These are phyloP conservation scores for Athripsodes cinereus DNA, from an alignment of 2,888 invertebrate genomes.

Conservation along the genomic window DNA sequence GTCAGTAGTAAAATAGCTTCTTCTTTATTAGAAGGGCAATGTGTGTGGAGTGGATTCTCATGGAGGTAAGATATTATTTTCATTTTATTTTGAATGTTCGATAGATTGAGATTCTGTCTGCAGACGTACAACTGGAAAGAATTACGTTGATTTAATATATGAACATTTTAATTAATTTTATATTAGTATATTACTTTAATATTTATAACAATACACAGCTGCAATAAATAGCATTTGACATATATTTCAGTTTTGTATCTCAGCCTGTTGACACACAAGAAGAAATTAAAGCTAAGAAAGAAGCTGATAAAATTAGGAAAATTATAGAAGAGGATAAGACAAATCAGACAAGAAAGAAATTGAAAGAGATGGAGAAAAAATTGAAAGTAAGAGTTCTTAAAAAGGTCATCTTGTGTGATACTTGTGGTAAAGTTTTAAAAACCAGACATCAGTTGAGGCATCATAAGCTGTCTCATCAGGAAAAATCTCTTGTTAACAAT, in stretches of 20 bases:
- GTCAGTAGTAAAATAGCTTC: conserved; percentile 36
- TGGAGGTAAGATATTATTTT: conserved; percentile 38
- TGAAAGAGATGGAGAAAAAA: neutral
- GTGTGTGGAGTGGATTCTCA: conserved; percentile 40
- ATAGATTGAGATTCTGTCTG: too few relatives aligned
- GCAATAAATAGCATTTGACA: too few relatives aligned
- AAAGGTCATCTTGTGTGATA: conserved; percentile 22
- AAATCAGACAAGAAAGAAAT: neutral
- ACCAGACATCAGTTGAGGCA: conserved; percentile 24
- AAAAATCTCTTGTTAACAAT: neutral
- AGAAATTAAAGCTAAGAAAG: conserved; percentile 28
- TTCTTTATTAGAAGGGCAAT: conserved; percentile 43
- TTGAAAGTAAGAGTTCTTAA: neutral
- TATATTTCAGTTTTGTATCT: neutral
- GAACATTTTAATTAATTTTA: too few relatives aligned
- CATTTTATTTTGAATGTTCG: too few relatives aligned
- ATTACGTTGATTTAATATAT: too few relatives aligned
- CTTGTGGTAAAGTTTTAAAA: conserved; percentile 25
- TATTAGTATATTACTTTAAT: too few relatives aligned
- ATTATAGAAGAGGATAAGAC: conserved; percentile 2
- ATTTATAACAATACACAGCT: too few relatives aligned
- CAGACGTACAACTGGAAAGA: too few relatives aligned
- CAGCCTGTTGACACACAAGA: conserved; percentile 26
- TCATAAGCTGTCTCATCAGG: conserved; percentile 21
- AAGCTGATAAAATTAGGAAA: conserved; percentile 15